phyloP scores from a whole-genome alignment of 2,888 invertebrate species.

The Pseudanteris insignis region DNA sequence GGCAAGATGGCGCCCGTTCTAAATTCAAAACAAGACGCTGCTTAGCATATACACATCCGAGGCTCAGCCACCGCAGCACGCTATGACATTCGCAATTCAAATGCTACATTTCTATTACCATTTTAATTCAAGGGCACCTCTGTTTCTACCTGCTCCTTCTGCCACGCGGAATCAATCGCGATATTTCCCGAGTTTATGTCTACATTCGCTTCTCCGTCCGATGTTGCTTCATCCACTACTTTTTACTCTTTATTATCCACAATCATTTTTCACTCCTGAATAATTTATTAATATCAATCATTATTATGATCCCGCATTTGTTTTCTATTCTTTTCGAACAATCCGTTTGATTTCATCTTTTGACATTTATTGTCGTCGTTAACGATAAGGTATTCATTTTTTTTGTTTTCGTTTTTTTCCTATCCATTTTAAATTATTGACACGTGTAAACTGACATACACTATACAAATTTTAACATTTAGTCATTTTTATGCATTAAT shows the following conservation, averaged over 20 bases:
- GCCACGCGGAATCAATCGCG: conserved; percentile 30
- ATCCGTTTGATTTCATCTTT: no score
- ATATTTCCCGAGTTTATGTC: conserved; percentile 37
- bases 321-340: neutral
- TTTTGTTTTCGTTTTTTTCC: no score
- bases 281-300: conserved; percentile 16
- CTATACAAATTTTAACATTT: no score
- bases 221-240: neutral
- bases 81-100: conserved; percentile 67
- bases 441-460: no score
- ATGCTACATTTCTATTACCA: conserved; percentile 67
- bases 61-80: conserved; percentile 54
- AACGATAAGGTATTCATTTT: no score
- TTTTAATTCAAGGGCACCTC: conserved; percentile 62
- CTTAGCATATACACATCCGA: conserved; percentile 65
- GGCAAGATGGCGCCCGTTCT: conserved; percentile 66
- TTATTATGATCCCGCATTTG: no score
- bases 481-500: no score
- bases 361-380: no score
- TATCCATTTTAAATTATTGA: no score
- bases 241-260: conserved; percentile 4
- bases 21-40: conserved; percentile 66
- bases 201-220: conserved; percentile 15
- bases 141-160: conserved; percentile 26
- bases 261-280: conserved; percentile 4